These are phyloP conservation scores for Pterocles gutturalis DNA, from an alignment of 2,113 vertebrate genomes.

Conservation along the genomic window DNA sequence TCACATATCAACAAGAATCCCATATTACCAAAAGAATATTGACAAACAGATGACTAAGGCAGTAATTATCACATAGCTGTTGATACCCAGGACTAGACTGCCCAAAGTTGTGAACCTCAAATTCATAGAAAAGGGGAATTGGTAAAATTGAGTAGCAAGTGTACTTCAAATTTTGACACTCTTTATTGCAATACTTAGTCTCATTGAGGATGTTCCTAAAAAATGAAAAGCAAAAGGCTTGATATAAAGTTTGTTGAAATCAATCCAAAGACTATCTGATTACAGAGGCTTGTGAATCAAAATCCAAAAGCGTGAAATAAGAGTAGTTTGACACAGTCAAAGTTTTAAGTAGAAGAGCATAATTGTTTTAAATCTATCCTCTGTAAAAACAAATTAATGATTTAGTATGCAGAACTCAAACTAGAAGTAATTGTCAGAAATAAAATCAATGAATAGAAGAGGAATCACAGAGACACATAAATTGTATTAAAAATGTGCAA, in stretches of 20 bases:
- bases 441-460: neutral
- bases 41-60: neutral
- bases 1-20: neutral
- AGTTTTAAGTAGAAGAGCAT: neutral
- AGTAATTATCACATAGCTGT: neutral
- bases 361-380: neutral
- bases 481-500: neutral
- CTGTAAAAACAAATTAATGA: neutral
- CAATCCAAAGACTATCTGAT: neutral
- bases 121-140: neutral
- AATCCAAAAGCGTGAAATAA: neutral
- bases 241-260: neutral
- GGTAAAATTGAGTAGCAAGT: neutral
- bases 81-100: neutral
- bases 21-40: neutral
- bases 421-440: neutral
- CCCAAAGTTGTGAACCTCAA: neutral
- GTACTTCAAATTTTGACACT: neutral
- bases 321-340: neutral
- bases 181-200: neutral
- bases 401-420: neutral
- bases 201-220: neutral
- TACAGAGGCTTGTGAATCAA: neutral
- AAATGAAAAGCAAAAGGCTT: neutral
- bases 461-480: neutral